Base-by-base conservation (phyloP, 2,797 vertebrate genomes). In the Ceyx erithaca region DNA sequence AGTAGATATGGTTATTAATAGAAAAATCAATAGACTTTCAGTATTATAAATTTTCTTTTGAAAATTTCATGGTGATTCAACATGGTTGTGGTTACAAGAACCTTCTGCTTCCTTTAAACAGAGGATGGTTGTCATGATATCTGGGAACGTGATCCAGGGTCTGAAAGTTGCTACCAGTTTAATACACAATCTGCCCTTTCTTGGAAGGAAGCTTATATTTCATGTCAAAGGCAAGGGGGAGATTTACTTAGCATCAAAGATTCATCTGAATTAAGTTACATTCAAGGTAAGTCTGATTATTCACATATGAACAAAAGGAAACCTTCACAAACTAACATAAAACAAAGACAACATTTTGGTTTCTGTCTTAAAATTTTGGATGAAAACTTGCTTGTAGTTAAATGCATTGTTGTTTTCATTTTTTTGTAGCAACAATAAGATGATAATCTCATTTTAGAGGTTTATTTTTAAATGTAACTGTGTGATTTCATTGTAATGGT, bases 131-230 rank as follows among this genome's bases (percentile, higher is more conserved):
- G 99, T 96, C 94, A 95, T 67, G 95, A 92, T 92, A 96, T 98
- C 41, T 99, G 99, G 97, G 91, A 96, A 16, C 97, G 84, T 28
- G 89, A 97, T 14, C 96, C 95, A 15, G 94, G 93, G 10, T 92
- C 75, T 90, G 97, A 98, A 73, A 98, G 92, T 73, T 99, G 99
- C 97, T 99, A 99, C 94, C 98, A 99, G 94, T 98, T 99, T 97
- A 98, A 99, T 78, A 97, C 97, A 8, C 94, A 95, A 37, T 98
- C 98, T 16, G 67, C 97, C 25, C 98, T 99, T 92, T 97, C 98
- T 85, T 99, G 99, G 99, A 98, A 98, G 10, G 98, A 98, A 94
- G 99, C 99, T 46, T 97, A 98, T 82, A 91, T 98, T 94, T 98
- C 99, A 2, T 99, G 99, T 97, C 98, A 98, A 18, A 98, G 98